phyloP scores from a whole-genome alignment of 1,140 invertebrate genomes.

The Pseudomyrmex dendroicus region DNA sequence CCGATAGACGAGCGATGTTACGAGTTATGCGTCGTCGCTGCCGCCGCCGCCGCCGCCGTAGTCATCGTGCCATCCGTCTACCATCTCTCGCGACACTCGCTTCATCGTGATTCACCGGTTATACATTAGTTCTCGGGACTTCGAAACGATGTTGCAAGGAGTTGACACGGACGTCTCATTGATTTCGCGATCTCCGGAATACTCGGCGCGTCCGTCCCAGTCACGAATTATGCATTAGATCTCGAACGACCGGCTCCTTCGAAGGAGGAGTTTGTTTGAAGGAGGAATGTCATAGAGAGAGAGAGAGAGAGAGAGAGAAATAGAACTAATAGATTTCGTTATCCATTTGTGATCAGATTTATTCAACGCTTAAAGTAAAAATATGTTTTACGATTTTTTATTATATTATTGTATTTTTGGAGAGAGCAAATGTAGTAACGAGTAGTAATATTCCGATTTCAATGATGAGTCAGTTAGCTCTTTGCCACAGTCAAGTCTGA shows the following conservation, averaged over 20 bases:
- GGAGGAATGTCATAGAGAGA: constrained; percentile 16
- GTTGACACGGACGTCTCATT: constrained; percentile 58
- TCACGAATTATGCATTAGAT: constrained; percentile 57
- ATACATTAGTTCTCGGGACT: constrained; percentile 46
- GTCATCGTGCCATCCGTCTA: constrained; percentile 27
- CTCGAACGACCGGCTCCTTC: background rate
- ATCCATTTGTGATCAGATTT: constrained; percentile 24
- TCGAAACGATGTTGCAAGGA: constrained; percentile 41
- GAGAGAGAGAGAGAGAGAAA: background rate
- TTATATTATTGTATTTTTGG: background rate
- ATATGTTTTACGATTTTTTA: background rate
- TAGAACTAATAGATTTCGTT: background rate
- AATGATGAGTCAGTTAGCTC: constrained; percentile 22
- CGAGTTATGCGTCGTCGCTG: constrained; percentile 31
- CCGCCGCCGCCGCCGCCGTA: constrained; percentile 1
- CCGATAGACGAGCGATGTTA: constrained; percentile 48
- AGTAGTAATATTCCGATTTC: background rate
- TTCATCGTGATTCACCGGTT: constrained; percentile 54
- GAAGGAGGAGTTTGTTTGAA: background rate
- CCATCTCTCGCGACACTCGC: constrained; percentile 30
- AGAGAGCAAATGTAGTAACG: background rate
- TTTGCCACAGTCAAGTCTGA: background rate
- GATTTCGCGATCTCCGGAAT: constrained; percentile 58
- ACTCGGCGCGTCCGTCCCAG: constrained; percentile 48
- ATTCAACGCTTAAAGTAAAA: background rate